phyloP scores from a whole-genome alignment of 2,113 vertebrate genomes.

The Nesospiza acunhae region DNA sequence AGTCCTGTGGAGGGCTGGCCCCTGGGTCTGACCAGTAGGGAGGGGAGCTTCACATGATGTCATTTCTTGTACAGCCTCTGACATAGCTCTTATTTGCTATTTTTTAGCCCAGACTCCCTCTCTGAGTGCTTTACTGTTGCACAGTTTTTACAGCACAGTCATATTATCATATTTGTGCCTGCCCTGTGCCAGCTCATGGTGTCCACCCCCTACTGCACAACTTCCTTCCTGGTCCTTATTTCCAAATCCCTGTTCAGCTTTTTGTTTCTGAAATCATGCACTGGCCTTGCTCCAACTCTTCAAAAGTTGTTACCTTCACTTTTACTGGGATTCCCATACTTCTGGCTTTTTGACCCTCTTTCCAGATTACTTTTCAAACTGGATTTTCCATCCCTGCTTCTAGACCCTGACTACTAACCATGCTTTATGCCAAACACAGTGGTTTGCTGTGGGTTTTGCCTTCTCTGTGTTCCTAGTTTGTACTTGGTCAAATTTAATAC shows the following conservation, averaged over 20 bases:
- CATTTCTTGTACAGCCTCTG: not conserved
- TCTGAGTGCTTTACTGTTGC: not conserved
- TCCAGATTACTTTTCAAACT: not conserved
- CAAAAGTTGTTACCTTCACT: not conserved
- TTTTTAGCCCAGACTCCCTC: not conserved
- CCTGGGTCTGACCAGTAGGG: not conserved
- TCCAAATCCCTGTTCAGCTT: not conserved
- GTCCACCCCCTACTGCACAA: rapidly evolving
- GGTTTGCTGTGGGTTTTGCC: not conserved
- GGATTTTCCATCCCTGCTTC: not conserved
- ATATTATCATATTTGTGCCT: not conserved
- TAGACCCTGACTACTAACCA: not conserved
- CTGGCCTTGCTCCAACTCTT: not conserved
- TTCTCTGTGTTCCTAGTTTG: not conserved
- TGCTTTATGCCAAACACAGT: not conserved
- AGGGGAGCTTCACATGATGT: not conserved
- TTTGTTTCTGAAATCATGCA: not conserved
- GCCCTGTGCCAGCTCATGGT: not conserved
- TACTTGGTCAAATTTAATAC: not conserved
- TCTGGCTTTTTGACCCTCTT: not conserved
- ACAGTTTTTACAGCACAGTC: not conserved
- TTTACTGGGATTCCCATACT: not conserved
- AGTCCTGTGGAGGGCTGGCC: not conserved
- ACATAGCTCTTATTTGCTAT: rapidly evolving
- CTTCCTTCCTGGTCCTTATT: not conserved